A percentile compares a stretch with the other conserved stretches of the same genome.
Evolutionary conservation across 2,113 vertebrate species (phyloP).

Genomic region (Dicrurus megarhynchus): DNA sequence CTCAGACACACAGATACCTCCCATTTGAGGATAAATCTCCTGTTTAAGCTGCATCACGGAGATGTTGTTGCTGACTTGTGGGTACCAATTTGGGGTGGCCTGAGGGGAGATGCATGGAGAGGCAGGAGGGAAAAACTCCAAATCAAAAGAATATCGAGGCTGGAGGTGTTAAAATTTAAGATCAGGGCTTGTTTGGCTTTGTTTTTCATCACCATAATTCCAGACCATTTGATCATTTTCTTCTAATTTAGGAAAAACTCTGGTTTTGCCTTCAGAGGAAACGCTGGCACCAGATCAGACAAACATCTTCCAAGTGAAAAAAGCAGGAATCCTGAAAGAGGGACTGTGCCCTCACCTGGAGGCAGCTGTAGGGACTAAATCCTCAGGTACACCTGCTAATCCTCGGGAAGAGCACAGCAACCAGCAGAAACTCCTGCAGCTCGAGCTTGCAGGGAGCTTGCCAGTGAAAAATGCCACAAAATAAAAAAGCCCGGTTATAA

Average conservation of each 20-base stretch:
- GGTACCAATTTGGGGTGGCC: not conserved
- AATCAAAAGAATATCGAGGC: not conserved
- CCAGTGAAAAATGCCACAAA: not conserved
- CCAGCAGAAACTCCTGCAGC: not conserved
- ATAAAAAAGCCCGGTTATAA: not conserved
- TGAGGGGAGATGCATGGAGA: not conserved
- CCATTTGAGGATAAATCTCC: not conserved
- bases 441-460: not conserved
- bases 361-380: not conserved
- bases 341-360: not conserved
- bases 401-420: not conserved
- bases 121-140: not conserved
- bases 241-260: not conserved
- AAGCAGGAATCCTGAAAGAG: not conserved
- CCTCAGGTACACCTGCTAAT: not conserved
- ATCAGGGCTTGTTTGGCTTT: not conserved
- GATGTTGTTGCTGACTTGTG: rapidly evolving
- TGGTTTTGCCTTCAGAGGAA: not conserved
- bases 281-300: not conserved
- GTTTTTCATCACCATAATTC: not conserved
- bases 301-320: not conserved
- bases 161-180: not conserved
- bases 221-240: not conserved
- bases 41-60: not conserved
- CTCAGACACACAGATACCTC: not conserved